A percentile compares a stretch with the other conserved stretches of the same genome.
phyloP scores from a whole-genome alignment of 2,113 vertebrate genomes.

The Charina bottae region DNA sequence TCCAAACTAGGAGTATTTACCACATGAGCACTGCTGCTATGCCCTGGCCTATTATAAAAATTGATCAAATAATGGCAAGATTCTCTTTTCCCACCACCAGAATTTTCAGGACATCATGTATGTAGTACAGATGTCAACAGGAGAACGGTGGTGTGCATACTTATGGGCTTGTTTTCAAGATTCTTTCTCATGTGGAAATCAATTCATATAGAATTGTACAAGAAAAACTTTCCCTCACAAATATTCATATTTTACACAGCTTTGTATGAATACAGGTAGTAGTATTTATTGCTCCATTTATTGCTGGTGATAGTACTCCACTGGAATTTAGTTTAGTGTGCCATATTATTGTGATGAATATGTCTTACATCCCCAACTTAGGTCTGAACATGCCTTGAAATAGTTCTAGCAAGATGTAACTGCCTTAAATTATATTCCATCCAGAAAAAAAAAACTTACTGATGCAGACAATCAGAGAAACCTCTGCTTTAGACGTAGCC shows the following conservation, averaged over 20 bases:
- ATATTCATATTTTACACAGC: not conserved
- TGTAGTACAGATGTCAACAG: not conserved
- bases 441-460: not conserved
- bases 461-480: not conserved
- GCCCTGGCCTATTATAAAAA: not conserved
- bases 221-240: not conserved
- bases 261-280: not conserved
- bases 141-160: not conserved
- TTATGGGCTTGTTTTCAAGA: not conserved
- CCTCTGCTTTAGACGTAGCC: not conserved
- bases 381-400: not conserved
- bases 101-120: not conserved
- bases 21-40: not conserved
- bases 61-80: not conserved
- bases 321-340: not conserved
- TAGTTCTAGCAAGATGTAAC: not conserved
- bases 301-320: not conserved
- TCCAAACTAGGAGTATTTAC: not conserved
- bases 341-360: not conserved
- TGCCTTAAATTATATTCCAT: not conserved
- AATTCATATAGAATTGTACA: not conserved
- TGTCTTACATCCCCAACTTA: not conserved
- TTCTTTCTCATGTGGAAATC: not conserved
- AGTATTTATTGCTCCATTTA: not conserved
- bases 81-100: not conserved